Conservation (phyloP, 1,140 invertebrate genomes). For the Platyscapa corneri region DNA sequence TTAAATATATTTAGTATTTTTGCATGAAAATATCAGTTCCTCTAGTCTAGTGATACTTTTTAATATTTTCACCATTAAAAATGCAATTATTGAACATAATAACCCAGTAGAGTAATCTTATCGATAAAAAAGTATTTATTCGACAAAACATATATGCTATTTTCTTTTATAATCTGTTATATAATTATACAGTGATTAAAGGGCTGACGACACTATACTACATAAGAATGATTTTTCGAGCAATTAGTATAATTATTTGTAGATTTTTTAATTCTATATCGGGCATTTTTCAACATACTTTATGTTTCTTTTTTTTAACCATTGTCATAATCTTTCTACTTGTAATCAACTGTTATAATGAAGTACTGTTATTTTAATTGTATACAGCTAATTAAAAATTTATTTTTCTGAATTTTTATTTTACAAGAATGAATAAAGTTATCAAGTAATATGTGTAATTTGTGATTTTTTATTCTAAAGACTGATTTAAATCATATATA, state of each 20-base stretch:
- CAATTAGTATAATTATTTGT: constrained; percentile 35
- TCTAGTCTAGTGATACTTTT: not conserved
- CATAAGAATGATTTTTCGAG: constrained; percentile 35
- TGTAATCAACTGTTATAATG: not conserved
- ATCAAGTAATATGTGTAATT: no score
- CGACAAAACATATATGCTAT: not conserved
- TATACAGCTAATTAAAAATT: no score
- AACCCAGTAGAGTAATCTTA: not conserved
- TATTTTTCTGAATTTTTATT: no score
- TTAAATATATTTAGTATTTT: no score
- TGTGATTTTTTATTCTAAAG: no score
- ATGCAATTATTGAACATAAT: not conserved
- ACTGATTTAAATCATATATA: no score
- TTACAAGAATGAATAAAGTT: no score
- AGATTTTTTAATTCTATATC: constrained; percentile 25
- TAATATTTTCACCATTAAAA: not conserved
- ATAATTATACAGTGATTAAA: constrained; percentile 9
- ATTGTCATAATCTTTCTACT: not conserved
- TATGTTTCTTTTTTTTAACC: not conserved
- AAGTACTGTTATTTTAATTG: not conserved
- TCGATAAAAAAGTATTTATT: not conserved
- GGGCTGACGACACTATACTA: constrained; percentile 22
- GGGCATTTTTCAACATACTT: constrained; percentile 9
- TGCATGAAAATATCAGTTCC: not conserved
- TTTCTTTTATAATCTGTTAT: constrained; percentile 40